Conservation (phyloP, 2,888 invertebrate species). For the Ormyrus rosae region DNA sequence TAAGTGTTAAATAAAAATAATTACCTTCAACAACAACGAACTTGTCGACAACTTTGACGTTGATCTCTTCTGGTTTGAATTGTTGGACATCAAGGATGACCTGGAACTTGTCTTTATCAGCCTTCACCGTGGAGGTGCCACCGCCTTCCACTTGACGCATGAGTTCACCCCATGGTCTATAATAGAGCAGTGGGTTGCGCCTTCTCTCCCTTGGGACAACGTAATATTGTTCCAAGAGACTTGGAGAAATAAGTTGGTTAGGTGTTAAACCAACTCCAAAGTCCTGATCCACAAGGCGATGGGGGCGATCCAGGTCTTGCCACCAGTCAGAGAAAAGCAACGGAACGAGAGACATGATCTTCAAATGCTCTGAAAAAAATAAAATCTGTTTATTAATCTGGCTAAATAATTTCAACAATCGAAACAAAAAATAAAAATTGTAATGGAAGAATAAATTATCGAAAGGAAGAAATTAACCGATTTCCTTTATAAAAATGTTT, state of each 20-base stretch:
- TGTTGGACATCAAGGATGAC: constrained; percentile 87
- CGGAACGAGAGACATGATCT: constrained; percentile 87
- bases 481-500: not conserved
- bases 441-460: not conserved
- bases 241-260: constrained; percentile 59
- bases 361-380: constrained; percentile 48
- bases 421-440: not conserved
- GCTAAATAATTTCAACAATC: not conserved
- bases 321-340: constrained; percentile 91
- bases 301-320: constrained; percentile 83
- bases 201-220: constrained; percentile 24
- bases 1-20: not conserved
- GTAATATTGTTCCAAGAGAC: constrained; percentile 40
- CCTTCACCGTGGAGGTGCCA: constrained; percentile 79
- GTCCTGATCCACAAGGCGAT: constrained; percentile 69
- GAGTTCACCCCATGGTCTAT: constrained; percentile 61
- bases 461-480: not conserved
- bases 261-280: constrained; percentile 66
- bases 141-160: constrained; percentile 77
- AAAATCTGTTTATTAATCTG: constrained; percentile 4
- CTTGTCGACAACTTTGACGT: constrained; percentile 78
- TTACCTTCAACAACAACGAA: constrained; percentile 82
- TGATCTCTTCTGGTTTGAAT: constrained; percentile 77
- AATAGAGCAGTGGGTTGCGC: constrained; percentile 54
- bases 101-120: constrained; percentile 83